A percentile compares a stretch with the other conserved stretches of the same genome.
Evolutionary conservation across 2,888 invertebrate genomes (phyloP).

Genomic region (Pediacus dermestoides): DNA sequence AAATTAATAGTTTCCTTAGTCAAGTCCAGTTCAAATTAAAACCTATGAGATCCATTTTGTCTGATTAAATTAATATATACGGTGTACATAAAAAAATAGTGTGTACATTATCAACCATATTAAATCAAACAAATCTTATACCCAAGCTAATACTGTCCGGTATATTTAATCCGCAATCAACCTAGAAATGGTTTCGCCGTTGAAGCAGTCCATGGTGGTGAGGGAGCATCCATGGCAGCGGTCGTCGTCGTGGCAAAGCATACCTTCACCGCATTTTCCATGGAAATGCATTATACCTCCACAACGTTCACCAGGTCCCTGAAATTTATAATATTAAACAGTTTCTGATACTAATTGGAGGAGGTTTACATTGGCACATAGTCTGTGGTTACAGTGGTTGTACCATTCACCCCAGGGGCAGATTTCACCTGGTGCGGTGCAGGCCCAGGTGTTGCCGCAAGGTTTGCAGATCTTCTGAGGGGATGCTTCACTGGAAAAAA

Average conservation of each 20-base stretch:
- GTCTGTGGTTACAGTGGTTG: conserved; percentile 41
- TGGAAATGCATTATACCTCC: conserved; percentile 39
- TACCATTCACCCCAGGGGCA: conserved; percentile 45
- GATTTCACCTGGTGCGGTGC: conserved; percentile 34
- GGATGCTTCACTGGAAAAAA: conserved; percentile 22
- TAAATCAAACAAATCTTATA: neutral
- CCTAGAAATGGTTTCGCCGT: too few species aligned
- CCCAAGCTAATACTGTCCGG: too few species aligned
- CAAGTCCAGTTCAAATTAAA: too few species aligned
- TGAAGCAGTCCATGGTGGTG: conserved; percentile 36
- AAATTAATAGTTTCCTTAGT: too few species aligned
- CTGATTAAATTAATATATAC: too few species aligned
- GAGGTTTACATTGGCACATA: conserved; percentile 44
- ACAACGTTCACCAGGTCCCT: conserved; percentile 46
- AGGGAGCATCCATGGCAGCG: conserved; percentile 46
- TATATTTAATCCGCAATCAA: conserved; percentile 12
- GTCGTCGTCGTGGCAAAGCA: conserved; percentile 44
- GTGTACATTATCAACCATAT: too few species aligned
- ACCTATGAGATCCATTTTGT: too few species aligned
- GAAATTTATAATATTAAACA: conserved; percentile 13
- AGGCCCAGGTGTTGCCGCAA: too few species aligned
- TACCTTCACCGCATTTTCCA: conserved; percentile 43
- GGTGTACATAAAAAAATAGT: neutral
- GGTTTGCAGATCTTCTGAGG: conserved; percentile 28
- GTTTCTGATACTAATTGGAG: neutral